These are phyloP conservation scores for Miniopterus natalensis DNA, from an alignment of 2,113 vertebrate species.

Conservation along the genomic window DNA sequence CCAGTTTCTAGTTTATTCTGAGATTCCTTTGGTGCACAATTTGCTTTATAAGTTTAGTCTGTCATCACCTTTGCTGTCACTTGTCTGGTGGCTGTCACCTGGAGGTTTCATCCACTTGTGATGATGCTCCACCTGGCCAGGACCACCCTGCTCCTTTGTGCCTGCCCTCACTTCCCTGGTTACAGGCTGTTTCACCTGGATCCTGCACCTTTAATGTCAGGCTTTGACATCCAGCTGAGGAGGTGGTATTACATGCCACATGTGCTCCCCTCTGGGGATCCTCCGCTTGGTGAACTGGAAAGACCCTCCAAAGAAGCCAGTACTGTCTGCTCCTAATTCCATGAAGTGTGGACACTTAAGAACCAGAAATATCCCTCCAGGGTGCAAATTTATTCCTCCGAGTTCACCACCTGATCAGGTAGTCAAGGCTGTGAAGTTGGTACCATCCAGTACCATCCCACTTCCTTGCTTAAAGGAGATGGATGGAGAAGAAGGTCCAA, in stretches of 20 bases:
- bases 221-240: rapidly evolving
- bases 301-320: rapidly evolving
- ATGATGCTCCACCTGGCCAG: rapidly evolving
- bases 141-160: rapidly evolving
- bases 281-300: not conserved
- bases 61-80: rapidly evolving
- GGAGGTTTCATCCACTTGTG: rapidly evolving
- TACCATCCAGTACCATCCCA: no score
- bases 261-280: rapidly evolving
- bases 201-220: rapidly evolving
- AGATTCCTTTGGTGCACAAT: rapidly evolving
- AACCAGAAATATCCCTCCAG: rapidly evolving
- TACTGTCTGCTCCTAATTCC: not conserved
- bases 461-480: not conserved
- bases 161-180: rapidly evolving
- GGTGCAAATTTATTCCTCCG: rapidly evolving
- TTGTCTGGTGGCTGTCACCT: rapidly evolving
- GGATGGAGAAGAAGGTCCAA: not conserved
- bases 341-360: rapidly evolving
- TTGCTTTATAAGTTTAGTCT: not conserved
- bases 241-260: rapidly evolving
- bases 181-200: rapidly evolving
- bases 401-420: rapidly evolving
- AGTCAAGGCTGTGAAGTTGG: rapidly evolving
- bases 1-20: not conserved